These are phyloP conservation scores for Sebastes trivittatus DNA, from an alignment of 2,797 vertebrate genomes.

Conservation along the genomic window DNA sequence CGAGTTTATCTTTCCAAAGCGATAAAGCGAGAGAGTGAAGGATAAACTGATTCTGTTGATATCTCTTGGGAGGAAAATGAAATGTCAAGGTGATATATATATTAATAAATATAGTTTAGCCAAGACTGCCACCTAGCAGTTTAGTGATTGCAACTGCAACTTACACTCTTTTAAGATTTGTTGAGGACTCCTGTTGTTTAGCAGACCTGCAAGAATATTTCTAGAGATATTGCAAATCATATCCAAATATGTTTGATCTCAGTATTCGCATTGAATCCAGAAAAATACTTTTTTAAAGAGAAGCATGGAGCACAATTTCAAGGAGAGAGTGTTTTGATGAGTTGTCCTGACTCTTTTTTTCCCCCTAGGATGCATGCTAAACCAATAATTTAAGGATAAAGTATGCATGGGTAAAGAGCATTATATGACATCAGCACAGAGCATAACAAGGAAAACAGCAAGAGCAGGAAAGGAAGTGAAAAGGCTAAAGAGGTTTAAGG, in stretches of 20 bases:
- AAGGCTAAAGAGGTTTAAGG: constrained; percentile 9
- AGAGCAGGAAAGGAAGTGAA: constrained; percentile 1
- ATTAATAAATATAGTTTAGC: neutral
- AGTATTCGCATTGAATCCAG: neutral
- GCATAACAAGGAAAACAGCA: constrained; percentile 16
- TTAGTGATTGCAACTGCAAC: constrained; percentile 1
- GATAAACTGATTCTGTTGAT: constrained; percentile 32
- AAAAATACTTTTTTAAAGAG: neutral
- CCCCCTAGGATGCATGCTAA: neutral
- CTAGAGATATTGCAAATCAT: neutral
- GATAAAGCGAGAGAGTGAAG: constrained; percentile 30
- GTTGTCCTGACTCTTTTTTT: neutral
- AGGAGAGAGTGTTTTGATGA: neutral
- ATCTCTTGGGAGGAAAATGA: neutral
- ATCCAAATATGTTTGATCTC: neutral
- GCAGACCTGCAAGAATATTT: neutral
- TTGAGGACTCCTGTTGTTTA: neutral
- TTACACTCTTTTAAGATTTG: neutral
- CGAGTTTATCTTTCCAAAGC: constrained; percentile 30
- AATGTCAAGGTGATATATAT: constrained; percentile 18
- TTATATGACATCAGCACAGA: constrained; percentile 8
- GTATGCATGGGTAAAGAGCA: neutral
- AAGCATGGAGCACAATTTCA: neutral
- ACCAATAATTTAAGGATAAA: neutral
- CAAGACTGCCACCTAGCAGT: constrained; percentile 24